A percentile compares a stretch with the other conserved stretches of the same genome.
These are phyloP conservation scores for Tethya wilhelma DNA, from an alignment of 37 sponge, comb jelly and placozoan genomes.

Conservation along the genomic window DNA sequence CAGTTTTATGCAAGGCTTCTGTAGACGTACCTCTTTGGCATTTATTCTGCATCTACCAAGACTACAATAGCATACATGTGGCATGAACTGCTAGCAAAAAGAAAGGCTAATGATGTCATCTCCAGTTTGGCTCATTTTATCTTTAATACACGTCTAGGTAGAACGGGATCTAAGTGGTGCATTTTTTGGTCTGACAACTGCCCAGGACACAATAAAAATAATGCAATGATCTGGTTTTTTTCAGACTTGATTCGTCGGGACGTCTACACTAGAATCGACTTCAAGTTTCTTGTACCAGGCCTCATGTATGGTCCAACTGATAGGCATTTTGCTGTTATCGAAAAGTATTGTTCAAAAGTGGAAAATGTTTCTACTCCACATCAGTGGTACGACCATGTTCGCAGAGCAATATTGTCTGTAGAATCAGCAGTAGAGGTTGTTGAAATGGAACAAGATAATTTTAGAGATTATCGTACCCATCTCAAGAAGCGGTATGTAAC, in stretches of 20 bases:
- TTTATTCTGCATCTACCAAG: constrained; percentile 58
- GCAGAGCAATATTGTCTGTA: too few relatives aligned
- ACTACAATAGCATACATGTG: too few relatives aligned
- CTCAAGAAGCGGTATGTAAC: constrained; percentile 15
- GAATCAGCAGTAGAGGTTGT: constrained; percentile 13
- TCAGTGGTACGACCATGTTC: background rate
- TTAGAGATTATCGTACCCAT: constrained; percentile 27
- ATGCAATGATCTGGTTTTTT: constrained; percentile 53
- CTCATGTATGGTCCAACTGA: constrained; percentile 60
- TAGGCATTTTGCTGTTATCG: constrained; percentile 36
- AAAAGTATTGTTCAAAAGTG: background rate
- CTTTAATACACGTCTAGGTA: constrained; percentile 15
- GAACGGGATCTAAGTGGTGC: constrained; percentile 47
- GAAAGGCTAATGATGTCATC: constrained; percentile 43
- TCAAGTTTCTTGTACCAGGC: constrained; percentile 50
- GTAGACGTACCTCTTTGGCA: constrained; percentile 63
- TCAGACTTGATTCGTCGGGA: constrained; percentile 45
- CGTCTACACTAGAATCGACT: constrained; percentile 60
- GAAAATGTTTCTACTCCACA: background rate
- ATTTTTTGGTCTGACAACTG: constrained; percentile 68
- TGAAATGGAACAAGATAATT: constrained; percentile 39
- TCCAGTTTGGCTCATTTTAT: constrained; percentile 33
- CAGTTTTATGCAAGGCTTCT: constrained; percentile 53
- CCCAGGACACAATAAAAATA: constrained; percentile 61
- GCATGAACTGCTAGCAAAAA: constrained; percentile 53